A percentile compares a stretch with the other conserved stretches of the same genome.
These are phyloP conservation scores for Lasaia peninsularis DNA, from an alignment of 1,140 invertebrate species.

Conservation along the genomic window DNA sequence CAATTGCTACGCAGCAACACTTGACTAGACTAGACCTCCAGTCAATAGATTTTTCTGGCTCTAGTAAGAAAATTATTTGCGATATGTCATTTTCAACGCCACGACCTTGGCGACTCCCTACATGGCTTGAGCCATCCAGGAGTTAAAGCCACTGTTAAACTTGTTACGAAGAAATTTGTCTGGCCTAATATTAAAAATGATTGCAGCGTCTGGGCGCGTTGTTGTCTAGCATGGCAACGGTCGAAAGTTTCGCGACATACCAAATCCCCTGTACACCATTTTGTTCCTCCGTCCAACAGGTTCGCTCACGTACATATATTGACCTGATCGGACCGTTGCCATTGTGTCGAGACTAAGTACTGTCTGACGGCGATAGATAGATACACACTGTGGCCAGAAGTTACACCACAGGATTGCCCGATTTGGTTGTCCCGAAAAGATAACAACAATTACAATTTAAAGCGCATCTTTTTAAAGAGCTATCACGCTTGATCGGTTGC, in stretches of 20 bases:
- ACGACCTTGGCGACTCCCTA: constrained; percentile 13
- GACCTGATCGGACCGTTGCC: constrained; percentile 4
- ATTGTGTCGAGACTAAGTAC: not conserved
- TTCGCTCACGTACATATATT: not conserved
- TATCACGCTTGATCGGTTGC: not conserved
- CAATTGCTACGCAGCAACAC: not conserved
- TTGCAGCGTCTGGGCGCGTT: constrained; percentile 5
- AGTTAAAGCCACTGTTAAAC: too few relatives aligned
- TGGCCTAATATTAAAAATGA: constrained; percentile 14
- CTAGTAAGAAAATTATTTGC: too few relatives aligned
- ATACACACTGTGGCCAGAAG: constrained; percentile 11
- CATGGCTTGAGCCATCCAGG: constrained; percentile 18
- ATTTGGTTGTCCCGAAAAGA: constrained; percentile 3
- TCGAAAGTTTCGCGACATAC: constrained; percentile 21
- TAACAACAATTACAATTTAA: constrained; percentile 9
- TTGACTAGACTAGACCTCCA: too few relatives aligned
- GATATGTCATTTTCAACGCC: constrained; percentile 5
- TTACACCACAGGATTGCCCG: not conserved
- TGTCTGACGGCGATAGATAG: constrained; percentile 5
- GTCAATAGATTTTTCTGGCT: too few relatives aligned
- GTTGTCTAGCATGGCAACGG: constrained; percentile 13
- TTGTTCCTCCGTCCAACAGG: too few relatives aligned
- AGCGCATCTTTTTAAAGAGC: constrained; percentile 1
- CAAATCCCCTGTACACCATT: constrained; percentile 5
- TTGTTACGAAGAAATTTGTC: constrained; percentile 8